These are phyloP conservation scores for Nipponia nippon DNA, from an alignment of 2,113 vertebrate genomes.

Conservation along the genomic window DNA sequence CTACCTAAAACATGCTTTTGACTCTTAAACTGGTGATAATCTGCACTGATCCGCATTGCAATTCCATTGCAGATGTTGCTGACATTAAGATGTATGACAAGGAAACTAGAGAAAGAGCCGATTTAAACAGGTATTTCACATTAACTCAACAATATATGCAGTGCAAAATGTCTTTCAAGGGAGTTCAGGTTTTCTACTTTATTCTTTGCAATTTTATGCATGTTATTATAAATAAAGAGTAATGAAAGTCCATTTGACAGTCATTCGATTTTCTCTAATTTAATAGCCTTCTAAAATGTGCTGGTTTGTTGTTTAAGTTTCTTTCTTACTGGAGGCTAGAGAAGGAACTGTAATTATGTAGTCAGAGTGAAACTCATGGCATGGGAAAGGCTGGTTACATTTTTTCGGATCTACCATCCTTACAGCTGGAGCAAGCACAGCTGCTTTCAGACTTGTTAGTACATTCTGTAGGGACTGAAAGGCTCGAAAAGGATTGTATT, in stretches of 20 bases:
- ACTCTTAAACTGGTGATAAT: constrained; percentile 69
- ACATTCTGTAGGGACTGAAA: neutral
- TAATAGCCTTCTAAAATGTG: constrained; percentile 57
- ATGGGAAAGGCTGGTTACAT: neutral
- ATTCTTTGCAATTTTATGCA: constrained; percentile 47
- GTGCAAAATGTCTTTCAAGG: constrained; percentile 54
- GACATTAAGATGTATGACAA: constrained; percentile 66
- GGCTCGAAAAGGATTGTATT: neutral
- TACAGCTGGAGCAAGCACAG: neutral
- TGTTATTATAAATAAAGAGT: constrained; percentile 67
- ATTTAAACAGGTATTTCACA: constrained; percentile 69
- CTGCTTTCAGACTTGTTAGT: neutral
- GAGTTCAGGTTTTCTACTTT: constrained; percentile 43
- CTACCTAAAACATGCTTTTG: constrained; percentile 38
- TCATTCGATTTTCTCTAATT: constrained; percentile 60
- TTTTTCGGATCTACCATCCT: neutral
- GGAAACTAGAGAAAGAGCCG: constrained; percentile 42
- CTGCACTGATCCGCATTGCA: constrained; percentile 56
- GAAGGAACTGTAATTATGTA: neutral
- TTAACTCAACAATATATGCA: constrained; percentile 42
- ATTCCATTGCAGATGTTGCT: constrained; percentile 69
- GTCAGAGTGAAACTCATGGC: constrained; percentile 20
- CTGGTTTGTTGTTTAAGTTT: constrained; percentile 59
- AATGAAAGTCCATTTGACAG: constrained; percentile 61
- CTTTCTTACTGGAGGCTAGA: constrained; percentile 19